Evolutionary conservation across 2,797 vertebrate species (phyloP).

Genomic region (Cyclura pinguis): DNA sequence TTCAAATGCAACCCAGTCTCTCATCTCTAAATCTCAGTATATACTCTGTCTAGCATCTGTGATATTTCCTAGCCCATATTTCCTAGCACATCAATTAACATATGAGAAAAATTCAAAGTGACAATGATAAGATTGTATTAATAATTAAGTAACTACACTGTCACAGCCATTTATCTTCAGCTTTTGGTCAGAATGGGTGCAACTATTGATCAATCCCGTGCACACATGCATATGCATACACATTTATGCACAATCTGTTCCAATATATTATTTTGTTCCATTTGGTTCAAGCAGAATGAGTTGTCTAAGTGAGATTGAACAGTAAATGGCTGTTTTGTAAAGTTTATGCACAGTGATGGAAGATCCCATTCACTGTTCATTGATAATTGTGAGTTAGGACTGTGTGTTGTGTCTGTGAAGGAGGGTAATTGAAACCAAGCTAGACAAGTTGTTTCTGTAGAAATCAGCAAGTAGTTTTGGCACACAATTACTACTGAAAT

Average conservation of each 20-base stretch:
- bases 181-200: slow-evolving; percentile 25
- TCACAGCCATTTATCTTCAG: slow-evolving; percentile 19
- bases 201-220: slow-evolving; percentile 9
- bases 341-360: slow-evolving; percentile 80
- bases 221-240: not conserved
- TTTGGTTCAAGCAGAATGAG: slow-evolving; percentile 73
- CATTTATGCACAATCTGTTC: slow-evolving; percentile 20
- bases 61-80: not conserved
- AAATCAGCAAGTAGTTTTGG: not conserved
- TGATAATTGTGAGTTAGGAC: slow-evolving; percentile 40
- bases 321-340: slow-evolving; percentile 71
- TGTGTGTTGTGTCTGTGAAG: not conserved
- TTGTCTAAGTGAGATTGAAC: slow-evolving; percentile 72
- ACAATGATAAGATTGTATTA: slow-evolving; percentile 9
- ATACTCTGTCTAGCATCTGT: not conserved
- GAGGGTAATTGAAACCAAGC: slow-evolving; percentile 63
- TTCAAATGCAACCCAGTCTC: too few relatives aligned
- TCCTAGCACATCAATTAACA: not conserved
- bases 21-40: not conserved
- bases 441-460: slow-evolving; percentile 6
- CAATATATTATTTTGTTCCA: slow-evolving; percentile 70
- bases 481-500: not conserved
- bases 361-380: slow-evolving; percentile 67
- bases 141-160: not conserved
- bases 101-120: not conserved